Conservation (phyloP, 2,888 invertebrate genomes). For the Orthonychiurus folsomi region DNA sequence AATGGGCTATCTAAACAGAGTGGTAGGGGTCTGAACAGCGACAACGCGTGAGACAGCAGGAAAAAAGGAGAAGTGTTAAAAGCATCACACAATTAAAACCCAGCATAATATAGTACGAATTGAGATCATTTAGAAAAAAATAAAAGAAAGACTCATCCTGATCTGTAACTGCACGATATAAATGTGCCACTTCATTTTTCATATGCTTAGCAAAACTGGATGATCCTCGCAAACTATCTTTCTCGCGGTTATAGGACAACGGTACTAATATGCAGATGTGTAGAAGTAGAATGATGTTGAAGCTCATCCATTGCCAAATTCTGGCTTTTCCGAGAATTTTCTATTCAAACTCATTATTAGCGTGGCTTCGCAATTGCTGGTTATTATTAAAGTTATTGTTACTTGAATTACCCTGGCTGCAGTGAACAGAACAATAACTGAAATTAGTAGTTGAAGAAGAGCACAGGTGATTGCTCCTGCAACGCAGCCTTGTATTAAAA, state of each 20-base stretch:
- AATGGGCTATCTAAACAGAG: too few species aligned
- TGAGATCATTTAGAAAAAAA: constrained; percentile 1
- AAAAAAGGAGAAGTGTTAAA: not conserved
- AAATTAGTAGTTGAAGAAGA: constrained; percentile 2
- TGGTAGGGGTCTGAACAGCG: not conserved
- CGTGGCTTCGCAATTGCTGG: not conserved
- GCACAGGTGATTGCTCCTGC: not conserved
- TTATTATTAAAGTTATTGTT: not conserved
- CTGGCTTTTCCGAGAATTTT: constrained; percentile 17
- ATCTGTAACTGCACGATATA: not conserved
- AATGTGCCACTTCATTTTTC: constrained; percentile 3
- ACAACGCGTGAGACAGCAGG: not conserved
- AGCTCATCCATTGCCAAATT: constrained; percentile 23
- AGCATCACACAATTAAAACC: not conserved
- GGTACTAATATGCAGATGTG: constrained; percentile 21
- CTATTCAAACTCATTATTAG: constrained; percentile 8
- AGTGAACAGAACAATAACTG: not conserved
- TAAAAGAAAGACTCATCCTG: not conserved
- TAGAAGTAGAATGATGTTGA: constrained; percentile 19
- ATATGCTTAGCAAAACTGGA: constrained; percentile 15
- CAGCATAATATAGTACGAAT: constrained; percentile 10
- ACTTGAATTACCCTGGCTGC: constrained; percentile 4
- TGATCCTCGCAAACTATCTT: constrained; percentile 17
- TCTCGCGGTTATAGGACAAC: constrained; percentile 18
- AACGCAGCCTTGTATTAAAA: not conserved